Evolutionary conservation across 2,113 vertebrate genomes (phyloP).

Genomic region (Penelope pileata): DNA sequence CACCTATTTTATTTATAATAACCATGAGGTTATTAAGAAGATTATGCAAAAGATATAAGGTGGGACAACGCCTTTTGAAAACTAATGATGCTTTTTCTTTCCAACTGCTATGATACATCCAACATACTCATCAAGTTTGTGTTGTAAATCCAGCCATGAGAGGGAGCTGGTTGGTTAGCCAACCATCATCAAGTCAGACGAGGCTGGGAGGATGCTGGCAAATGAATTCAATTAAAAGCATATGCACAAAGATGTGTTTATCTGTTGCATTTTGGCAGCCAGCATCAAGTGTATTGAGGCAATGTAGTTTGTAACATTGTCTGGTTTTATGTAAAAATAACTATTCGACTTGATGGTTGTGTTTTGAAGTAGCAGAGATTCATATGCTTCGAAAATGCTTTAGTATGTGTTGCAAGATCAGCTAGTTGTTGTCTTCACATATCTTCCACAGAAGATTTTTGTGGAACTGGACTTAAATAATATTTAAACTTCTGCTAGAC

Average conservation of each 20-base stretch:
- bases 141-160: not conserved
- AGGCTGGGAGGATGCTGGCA: not conserved
- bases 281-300: not conserved
- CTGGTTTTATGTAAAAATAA: not conserved
- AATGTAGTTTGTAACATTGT: not conserved
- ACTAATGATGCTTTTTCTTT: rapidly evolving
- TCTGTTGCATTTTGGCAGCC: not conserved
- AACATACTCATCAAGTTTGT: not conserved
- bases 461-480: too few relatives aligned
- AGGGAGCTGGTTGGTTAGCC: not conserved
- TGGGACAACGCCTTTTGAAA: not conserved
- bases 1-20: not conserved
- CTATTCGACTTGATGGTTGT: not conserved
- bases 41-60: not conserved
- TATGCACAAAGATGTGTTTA: not conserved
- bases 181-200: not conserved
- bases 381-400: not conserved
- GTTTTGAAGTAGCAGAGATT: not conserved
- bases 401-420: not conserved
- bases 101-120: not conserved
- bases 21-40: not conserved
- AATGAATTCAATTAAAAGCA: not conserved
- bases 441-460: not conserved
- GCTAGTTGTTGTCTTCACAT: not conserved
- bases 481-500: not conserved